Evolutionary conservation across 2,888 invertebrate genomes (phyloP).

Genomic region (Mythimna albipuncta): DNA sequence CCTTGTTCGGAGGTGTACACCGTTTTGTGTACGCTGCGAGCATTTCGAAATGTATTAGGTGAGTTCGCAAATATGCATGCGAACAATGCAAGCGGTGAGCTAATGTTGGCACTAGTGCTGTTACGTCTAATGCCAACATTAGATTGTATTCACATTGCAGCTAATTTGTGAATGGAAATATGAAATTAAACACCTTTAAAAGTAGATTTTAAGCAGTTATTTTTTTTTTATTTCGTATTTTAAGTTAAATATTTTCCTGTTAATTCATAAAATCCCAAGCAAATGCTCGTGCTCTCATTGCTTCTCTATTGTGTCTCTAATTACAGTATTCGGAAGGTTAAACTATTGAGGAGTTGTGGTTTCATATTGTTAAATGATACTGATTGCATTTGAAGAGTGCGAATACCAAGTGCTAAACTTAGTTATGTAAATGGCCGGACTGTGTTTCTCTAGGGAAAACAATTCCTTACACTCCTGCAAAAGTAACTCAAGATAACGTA

Average conservation of each 20-base stretch:
- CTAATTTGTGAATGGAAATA: constrained; percentile 23
- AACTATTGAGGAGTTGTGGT: no score
- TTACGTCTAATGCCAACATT: constrained; percentile 64
- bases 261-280: no score
- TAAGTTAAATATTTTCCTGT: no score
- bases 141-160: constrained; percentile 27
- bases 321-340: no score
- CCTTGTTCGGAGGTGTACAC: constrained; percentile 73
- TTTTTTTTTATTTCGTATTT: background rate
- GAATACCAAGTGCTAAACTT: no score
- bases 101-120: constrained; percentile 66
- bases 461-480: constrained; percentile 21
- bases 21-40: constrained; percentile 74
- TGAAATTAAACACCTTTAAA: background rate
- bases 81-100: constrained; percentile 71
- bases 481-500: constrained; percentile 49
- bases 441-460: constrained; percentile 2
- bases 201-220: background rate
- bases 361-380: background rate
- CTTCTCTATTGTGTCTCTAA: no score
- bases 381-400: background rate
- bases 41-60: constrained; percentile 80
- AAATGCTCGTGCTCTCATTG: no score
- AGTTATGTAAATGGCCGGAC: no score
- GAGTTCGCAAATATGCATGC: constrained; percentile 78